Conservation (phyloP, 2,888 invertebrate species). For the Drosophila leonis region DNA sequence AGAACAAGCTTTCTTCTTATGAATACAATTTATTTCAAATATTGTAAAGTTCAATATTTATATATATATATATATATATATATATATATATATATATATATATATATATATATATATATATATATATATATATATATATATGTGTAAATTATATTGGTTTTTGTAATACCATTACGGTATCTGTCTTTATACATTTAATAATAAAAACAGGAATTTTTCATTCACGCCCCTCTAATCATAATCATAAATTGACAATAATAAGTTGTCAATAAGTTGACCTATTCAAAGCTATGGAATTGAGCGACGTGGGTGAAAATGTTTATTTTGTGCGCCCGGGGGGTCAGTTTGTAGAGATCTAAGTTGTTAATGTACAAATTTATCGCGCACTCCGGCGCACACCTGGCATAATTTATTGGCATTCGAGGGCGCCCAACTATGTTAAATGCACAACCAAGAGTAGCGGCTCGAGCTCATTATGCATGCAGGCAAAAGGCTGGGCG, state of each 20-base stretch:
- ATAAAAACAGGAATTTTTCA: neutral
- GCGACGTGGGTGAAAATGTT: neutral
- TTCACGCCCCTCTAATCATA: neutral
- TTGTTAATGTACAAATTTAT: conserved; percentile 39
- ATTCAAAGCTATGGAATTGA: neutral
- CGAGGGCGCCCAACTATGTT: conserved; percentile 29
- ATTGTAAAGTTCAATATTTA: too few relatives aligned
- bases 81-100: too few relatives aligned
- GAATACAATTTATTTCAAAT: too few relatives aligned
- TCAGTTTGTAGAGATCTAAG: conserved; percentile 2
- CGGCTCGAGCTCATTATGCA: conserved; percentile 55
- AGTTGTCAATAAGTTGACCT: neutral
- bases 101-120: too few relatives aligned
- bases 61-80: too few relatives aligned
- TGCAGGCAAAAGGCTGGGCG: conserved; percentile 37
- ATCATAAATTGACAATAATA: neutral
- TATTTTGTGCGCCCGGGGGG: conserved; percentile 15
- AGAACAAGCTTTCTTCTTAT: neutral
- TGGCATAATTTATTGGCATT: conserved; percentile 63
- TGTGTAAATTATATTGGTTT: too few relatives aligned
- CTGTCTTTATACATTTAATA: neutral
- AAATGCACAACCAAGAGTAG: conserved; percentile 23
- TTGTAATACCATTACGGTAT: too few relatives aligned
- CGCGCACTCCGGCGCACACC: conserved; percentile 43
- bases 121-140: too few relatives aligned